Evolutionary conservation across 2,797 vertebrate genomes (phyloP).

Genomic region (Loriculus beryllinus): DNA sequence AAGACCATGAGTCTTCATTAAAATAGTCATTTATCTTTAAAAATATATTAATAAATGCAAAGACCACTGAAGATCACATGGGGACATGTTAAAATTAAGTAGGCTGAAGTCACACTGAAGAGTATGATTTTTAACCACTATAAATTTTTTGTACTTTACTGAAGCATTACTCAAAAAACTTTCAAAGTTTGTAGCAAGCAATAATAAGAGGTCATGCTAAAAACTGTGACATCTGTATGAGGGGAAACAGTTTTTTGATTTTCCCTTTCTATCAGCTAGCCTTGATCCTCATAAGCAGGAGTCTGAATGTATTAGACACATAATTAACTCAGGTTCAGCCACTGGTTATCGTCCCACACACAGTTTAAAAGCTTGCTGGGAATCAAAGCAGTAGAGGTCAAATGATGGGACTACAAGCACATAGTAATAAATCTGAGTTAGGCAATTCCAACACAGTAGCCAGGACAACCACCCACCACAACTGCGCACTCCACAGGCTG

Average conservation of each 20-base stretch:
- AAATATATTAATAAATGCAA: not conserved
- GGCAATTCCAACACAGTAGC: not conserved
- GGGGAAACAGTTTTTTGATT: not conserved
- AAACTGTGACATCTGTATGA: not conserved
- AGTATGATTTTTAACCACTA: not conserved
- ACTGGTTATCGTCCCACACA: not conserved
- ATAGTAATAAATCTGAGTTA: not conserved
- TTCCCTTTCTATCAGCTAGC: not conserved
- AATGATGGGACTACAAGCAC: not conserved
- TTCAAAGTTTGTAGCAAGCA: not conserved
- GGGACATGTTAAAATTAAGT: not conserved
- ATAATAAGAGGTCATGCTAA: not conserved
- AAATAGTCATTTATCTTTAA: not conserved
- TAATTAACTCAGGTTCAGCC: not conserved
- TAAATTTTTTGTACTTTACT: not conserved
- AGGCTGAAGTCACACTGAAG: not conserved
- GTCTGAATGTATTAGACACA: not conserved
- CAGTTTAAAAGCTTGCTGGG: not conserved
- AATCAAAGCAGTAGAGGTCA: not conserved
- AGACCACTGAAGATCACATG: not conserved
- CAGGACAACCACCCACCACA: not conserved
- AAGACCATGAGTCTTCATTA: not conserved
- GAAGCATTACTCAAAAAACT: not conserved
- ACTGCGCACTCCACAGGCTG: rapidly evolving
- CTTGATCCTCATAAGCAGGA: not conserved